Percentiles rank a stretch among this genome's conserved stretches.
Evolutionary conservation across 2,797 vertebrate genomes (phyloP).

Genomic region (Margarornis squamiger): DNA sequence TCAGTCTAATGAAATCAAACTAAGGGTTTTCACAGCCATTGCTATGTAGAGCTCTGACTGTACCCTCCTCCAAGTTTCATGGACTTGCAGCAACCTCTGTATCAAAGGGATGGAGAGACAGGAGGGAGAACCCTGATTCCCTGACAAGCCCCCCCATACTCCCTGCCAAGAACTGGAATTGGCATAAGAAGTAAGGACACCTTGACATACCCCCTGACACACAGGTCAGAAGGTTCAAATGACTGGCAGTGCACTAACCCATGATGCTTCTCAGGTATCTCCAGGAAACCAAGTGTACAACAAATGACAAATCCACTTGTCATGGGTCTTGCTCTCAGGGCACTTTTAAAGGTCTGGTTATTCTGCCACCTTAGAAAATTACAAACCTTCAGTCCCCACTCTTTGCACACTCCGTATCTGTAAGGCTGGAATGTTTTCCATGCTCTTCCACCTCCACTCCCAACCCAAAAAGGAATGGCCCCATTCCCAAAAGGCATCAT

Average conservation of each 20-base stretch:
- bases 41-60: rapidly evolving
- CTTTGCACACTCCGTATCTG: background rate
- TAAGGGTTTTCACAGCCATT: background rate
- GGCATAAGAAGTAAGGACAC: background rate
- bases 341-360: background rate
- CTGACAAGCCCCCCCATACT: rapidly evolving
- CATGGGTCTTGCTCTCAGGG: background rate
- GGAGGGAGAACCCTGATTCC: background rate
- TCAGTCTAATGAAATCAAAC: background rate
- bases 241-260: background rate
- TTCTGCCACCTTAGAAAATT: background rate
- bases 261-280: background rate
- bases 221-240: background rate
- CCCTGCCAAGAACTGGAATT: background rate
- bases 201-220: background rate
- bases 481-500: background rate
- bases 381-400: background rate
- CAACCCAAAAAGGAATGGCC: background rate
- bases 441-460: background rate
- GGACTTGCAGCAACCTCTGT: background rate
- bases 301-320: background rate
- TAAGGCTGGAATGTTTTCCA: background rate
- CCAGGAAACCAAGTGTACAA: background rate
- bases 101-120: background rate
- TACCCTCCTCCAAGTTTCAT: background rate